Conservation (phyloP, 2,888 invertebrate genomes). For the Alitta virens region DNA sequence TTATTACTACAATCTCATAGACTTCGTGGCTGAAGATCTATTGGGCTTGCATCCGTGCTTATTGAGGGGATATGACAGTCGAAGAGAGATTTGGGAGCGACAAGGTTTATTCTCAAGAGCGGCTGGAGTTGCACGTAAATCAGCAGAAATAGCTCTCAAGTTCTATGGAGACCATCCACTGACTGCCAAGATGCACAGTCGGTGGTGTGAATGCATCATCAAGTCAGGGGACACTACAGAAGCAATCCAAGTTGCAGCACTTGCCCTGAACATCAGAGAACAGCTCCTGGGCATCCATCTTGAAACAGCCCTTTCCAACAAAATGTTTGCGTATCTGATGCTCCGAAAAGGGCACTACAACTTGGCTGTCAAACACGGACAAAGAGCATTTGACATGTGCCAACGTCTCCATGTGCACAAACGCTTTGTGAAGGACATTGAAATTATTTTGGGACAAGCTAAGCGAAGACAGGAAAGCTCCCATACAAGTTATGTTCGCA, state of each 20-base stretch:
- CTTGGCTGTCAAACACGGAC: slow-evolving; percentile 22
- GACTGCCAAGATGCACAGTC: slow-evolving; percentile 21
- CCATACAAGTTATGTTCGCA: background rate
- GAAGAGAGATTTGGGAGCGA: slow-evolving; percentile 28
- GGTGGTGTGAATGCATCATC: slow-evolving; percentile 21
- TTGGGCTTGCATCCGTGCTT: slow-evolving; percentile 24
- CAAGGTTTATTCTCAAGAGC: slow-evolving; percentile 24
- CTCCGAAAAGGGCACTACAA: slow-evolving; percentile 26
- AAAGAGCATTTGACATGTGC: slow-evolving; percentile 24
- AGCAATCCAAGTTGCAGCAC: slow-evolving; percentile 17
- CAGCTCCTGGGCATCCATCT: slow-evolving; percentile 26
- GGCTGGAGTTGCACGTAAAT: slow-evolving; percentile 21
- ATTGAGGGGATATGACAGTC: slow-evolving; percentile 21
- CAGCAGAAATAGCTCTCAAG: slow-evolving; percentile 19
- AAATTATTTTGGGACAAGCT: slow-evolving; percentile 23
- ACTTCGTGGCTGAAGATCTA: slow-evolving; percentile 20
- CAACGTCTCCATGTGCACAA: slow-evolving; percentile 16
- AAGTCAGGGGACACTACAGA: slow-evolving; percentile 25
- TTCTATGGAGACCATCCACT: slow-evolving; percentile 27
- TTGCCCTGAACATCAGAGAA: slow-evolving; percentile 20
- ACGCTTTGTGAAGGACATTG: slow-evolving; percentile 17
- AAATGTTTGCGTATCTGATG: slow-evolving; percentile 27
- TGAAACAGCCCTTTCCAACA: slow-evolving; percentile 25
- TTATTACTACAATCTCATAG: slow-evolving; percentile 29
- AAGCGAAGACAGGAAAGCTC: slow-evolving; percentile 1